A percentile compares a stretch with the other conserved stretches of the same genome.
Evolutionary conservation across 2,797 vertebrate genomes (phyloP).

Genomic region (Esox lucius): DNA sequence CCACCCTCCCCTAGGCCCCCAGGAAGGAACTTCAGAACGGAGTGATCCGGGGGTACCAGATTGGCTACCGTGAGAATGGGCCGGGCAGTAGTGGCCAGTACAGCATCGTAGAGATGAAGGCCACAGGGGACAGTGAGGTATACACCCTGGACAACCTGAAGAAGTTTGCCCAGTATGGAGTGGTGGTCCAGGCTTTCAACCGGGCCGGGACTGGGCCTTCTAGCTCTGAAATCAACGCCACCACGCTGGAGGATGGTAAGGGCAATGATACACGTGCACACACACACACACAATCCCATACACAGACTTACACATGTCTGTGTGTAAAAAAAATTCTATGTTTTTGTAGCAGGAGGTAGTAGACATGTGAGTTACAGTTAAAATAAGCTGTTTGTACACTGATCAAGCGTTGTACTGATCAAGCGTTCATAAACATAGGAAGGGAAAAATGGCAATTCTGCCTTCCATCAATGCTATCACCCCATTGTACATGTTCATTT

Average conservation of each 20-base stretch:
- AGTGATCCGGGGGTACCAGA: conserved; percentile 88
- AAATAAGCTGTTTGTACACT: background rate
- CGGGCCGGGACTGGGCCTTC: conserved; percentile 85
- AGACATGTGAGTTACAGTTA: background rate
- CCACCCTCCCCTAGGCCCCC: background rate
- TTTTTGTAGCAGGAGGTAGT: background rate
- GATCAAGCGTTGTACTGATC: background rate
- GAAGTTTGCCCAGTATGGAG: conserved; percentile 87
- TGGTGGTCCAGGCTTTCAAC: conserved; percentile 88
- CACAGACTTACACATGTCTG: background rate
- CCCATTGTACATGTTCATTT: background rate
- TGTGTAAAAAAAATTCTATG: too few relatives aligned
- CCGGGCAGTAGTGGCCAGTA: conserved; percentile 87
- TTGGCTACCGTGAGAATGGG: conserved; percentile 87
- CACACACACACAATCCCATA: background rate
- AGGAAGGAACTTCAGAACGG: conserved; percentile 87
- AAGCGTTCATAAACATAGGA: background rate
- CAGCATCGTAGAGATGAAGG: conserved; percentile 90
- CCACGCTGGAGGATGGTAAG: conserved; percentile 83
- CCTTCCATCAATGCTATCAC: background rate
- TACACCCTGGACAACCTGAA: conserved; percentile 88
- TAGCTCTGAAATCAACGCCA: conserved; percentile 87
- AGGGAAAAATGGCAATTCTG: background rate
- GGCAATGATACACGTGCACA: conserved; percentile 15
- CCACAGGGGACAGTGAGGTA: conserved; percentile 84